phyloP scores from a whole-genome alignment of 2,797 vertebrate genomes.

The Pteronotus mesoamericanus region DNA sequence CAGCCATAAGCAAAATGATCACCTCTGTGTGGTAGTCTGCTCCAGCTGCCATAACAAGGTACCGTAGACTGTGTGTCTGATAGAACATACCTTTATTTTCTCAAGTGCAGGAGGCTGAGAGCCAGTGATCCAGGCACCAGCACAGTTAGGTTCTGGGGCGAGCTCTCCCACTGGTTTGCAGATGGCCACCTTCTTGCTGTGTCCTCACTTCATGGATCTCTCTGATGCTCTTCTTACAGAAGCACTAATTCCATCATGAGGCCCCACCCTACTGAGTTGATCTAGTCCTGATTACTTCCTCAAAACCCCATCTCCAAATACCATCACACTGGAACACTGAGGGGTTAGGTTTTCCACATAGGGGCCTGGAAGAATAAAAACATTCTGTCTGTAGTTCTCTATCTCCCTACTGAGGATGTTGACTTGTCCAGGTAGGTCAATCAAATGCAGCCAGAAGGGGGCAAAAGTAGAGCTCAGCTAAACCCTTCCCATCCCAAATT shows the following conservation, averaged over 20 bases:
- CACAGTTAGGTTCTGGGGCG: background rate
- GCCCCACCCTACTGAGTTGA: background rate
- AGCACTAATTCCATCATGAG: background rate
- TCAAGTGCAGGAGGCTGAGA: background rate
- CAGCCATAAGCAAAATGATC: background rate
- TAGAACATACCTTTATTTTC: background rate
- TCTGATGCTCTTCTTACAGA: background rate
- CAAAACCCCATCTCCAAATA: background rate
- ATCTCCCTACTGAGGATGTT: background rate
- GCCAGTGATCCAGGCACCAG: background rate
- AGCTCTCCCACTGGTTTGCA: too few species aligned
- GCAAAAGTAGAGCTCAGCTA: background rate
- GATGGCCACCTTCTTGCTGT: background rate
- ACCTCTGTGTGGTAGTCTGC: background rate
- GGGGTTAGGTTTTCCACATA: rapidly evolving
- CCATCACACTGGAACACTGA: background rate
- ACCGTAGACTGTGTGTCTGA: background rate
- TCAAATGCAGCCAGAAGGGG: background rate
- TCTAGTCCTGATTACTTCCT: background rate
- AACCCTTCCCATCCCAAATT: background rate
- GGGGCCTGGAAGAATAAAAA: background rate
- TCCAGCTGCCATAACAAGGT: background rate
- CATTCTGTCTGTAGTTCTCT: rapidly evolving
- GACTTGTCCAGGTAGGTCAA: background rate
- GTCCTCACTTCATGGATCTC: background rate